A percentile compares a stretch with the other conserved stretches of the same genome.
These are phyloP conservation scores for Gobiocypris rarus DNA, from an alignment of 2,113 vertebrate genomes.

Conservation along the genomic window DNA sequence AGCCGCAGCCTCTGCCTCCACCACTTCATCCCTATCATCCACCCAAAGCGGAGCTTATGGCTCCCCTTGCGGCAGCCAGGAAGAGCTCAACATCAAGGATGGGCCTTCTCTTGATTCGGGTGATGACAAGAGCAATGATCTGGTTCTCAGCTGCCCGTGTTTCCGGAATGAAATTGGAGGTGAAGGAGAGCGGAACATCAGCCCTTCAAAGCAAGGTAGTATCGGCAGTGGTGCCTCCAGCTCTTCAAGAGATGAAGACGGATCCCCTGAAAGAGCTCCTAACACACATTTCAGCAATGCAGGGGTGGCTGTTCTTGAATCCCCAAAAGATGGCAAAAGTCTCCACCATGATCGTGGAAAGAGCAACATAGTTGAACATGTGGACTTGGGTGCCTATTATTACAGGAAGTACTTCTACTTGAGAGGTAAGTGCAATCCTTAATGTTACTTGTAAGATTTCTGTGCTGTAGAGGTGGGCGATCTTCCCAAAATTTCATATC, in stretches of 20 bases:
- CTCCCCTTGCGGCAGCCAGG: slow-evolving; percentile 96
- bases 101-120: slow-evolving; percentile 90
- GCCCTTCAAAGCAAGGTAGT: slow-evolving; percentile 89
- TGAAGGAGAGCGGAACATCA: slow-evolving; percentile 93
- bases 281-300: slow-evolving; percentile 94
- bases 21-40: slow-evolving; percentile 77
- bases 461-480: too few relatives aligned
- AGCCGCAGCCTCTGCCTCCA: slow-evolving; percentile 88
- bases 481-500: too few relatives aligned
- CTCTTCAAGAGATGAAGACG: slow-evolving; percentile 85
- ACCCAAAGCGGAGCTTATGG: slow-evolving; percentile 82
- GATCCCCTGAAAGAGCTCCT: slow-evolving; percentile 86
- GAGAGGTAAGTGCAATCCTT: slow-evolving; percentile 82
- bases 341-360: slow-evolving; percentile 91
- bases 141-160: slow-evolving; percentile 96
- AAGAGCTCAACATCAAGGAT: slow-evolving; percentile 94
- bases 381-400: slow-evolving; percentile 96
- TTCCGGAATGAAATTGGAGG: slow-evolving; percentile 98
- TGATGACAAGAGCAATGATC: slow-evolving; percentile 97
- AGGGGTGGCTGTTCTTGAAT: slow-evolving; percentile 93
- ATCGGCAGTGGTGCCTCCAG: slow-evolving; percentile 77
- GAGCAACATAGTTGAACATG: slow-evolving; percentile 92
- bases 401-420: slow-evolving; percentile 97
- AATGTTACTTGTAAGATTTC: background rate
- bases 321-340: slow-evolving; percentile 88